phyloP scores from a whole-genome alignment of 2,888 invertebrate species.

The Sepioteuthis lessoniana region DNA sequence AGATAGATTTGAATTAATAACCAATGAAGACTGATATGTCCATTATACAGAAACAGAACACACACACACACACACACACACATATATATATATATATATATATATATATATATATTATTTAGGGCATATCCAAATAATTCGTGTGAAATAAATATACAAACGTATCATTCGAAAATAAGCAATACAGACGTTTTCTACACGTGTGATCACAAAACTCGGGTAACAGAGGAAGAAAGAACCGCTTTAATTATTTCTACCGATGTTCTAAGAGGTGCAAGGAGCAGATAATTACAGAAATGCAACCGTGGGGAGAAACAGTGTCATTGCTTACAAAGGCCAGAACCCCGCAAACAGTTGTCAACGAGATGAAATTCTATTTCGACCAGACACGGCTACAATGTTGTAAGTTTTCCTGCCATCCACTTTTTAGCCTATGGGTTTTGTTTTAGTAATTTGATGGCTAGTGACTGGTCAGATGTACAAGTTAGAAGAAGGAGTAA shows the following conservation, averaged over 20 bases:
- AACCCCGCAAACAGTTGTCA: not conserved
- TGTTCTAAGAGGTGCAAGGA: not conserved
- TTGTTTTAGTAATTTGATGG: conserved; percentile 1
- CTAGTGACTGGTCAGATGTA: not conserved
- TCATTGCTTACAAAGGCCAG: not conserved
- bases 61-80: too few relatives aligned
- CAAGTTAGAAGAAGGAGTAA: not conserved
- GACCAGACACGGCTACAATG: not conserved
- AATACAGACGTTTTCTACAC: not conserved
- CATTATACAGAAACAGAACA: too few relatives aligned
- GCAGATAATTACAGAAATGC: not conserved
- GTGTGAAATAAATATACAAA: too few relatives aligned
- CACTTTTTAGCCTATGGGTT: not conserved
- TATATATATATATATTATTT: too few relatives aligned
- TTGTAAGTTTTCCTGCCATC: not conserved
- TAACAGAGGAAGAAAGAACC: not conserved
- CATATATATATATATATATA: too few relatives aligned
- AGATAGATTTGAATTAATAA: too few relatives aligned
- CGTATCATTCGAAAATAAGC: too few relatives aligned
- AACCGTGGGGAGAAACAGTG: not conserved
- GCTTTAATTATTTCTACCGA: not conserved
- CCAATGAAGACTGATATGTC: too few relatives aligned
- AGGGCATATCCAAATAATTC: too few relatives aligned
- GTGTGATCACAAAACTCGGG: not conserved
- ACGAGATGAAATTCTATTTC: conserved; percentile 4